phyloP scores from a whole-genome alignment of 1,140 invertebrate genomes.

The Grapholita molesta region DNA sequence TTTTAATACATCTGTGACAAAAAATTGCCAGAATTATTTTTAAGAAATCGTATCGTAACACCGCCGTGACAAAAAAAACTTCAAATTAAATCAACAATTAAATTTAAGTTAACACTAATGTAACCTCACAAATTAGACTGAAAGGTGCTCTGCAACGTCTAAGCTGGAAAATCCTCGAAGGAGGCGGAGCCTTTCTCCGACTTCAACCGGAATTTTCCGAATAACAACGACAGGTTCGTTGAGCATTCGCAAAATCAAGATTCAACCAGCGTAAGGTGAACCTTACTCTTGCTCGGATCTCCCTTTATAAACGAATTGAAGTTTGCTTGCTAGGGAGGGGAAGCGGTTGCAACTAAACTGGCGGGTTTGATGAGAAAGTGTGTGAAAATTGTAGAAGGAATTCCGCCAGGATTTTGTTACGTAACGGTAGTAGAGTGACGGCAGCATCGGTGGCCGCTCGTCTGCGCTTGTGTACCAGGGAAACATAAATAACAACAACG shows the following conservation, averaged over 20 bases:
- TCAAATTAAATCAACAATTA: not conserved
- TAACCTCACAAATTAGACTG: constrained; percentile 11
- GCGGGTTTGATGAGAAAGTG: constrained; percentile 47
- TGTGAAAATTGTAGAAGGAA: constrained; percentile 54
- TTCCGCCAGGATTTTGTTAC: constrained; percentile 62
- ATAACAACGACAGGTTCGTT: constrained; percentile 30
- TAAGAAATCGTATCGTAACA: not conserved
- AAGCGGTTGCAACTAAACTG: constrained; percentile 36
- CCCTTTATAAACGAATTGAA: not conserved
- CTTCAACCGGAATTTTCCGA: constrained; percentile 50
- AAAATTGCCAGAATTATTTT: too few relatives aligned
- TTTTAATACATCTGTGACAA: too few relatives aligned
- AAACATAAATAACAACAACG: constrained; percentile 72
- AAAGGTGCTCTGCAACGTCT: not conserved
- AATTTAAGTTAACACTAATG: not conserved
- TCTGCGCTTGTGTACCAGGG: constrained; percentile 23
- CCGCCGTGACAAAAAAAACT: not conserved
- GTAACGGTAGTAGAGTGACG: constrained; percentile 61
- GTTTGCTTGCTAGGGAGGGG: not conserved
- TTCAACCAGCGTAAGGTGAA: constrained; percentile 33
- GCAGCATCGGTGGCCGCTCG: constrained; percentile 41
- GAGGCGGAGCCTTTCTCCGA: constrained; percentile 53
- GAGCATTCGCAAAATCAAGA: constrained; percentile 18
- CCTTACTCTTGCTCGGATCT: constrained; percentile 14
- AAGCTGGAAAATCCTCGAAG: constrained; percentile 24